A percentile compares a stretch with the other conserved stretches of the same genome.
These are phyloP conservation scores for Hanleya hanleyi DNA, from an alignment of 2,888 invertebrate genomes.

Conservation along the genomic window DNA sequence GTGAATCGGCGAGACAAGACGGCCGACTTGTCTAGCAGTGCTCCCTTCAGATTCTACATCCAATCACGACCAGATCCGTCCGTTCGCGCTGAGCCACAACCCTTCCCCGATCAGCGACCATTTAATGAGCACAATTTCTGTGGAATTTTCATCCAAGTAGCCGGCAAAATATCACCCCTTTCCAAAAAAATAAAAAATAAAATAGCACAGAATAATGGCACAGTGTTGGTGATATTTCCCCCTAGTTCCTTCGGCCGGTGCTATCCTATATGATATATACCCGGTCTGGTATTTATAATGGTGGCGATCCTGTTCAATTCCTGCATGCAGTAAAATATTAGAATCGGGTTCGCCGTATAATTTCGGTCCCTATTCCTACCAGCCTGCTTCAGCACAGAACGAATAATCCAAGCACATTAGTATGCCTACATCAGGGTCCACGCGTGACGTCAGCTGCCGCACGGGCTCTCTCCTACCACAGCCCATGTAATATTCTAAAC, in stretches of 20 bases:
- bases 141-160: neutral
- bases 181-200: neutral
- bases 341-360: neutral
- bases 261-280: slow-evolving; percentile 1
- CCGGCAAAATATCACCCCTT: neutral
- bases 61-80: neutral
- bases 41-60: neutral
- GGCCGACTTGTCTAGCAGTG: neutral
- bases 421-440: slow-evolving; percentile 34
- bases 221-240: neutral
- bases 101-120: neutral
- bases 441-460: slow-evolving; percentile 62
- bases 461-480: slow-evolving; percentile 53
- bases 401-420: slow-evolving; percentile 7
- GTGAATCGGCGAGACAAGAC: slow-evolving; percentile 25
- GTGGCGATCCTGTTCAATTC: neutral
- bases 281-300: neutral
- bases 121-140: neutral
- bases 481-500: slow-evolving; percentile 8
- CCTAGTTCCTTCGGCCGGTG: neutral
- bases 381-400: neutral
- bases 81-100: neutral
- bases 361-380: too few species aligned
- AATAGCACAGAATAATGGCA: neutral
- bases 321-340: neutral